Conservation (phyloP, 2,113 vertebrate species). For the Passerina amoena region DNA sequence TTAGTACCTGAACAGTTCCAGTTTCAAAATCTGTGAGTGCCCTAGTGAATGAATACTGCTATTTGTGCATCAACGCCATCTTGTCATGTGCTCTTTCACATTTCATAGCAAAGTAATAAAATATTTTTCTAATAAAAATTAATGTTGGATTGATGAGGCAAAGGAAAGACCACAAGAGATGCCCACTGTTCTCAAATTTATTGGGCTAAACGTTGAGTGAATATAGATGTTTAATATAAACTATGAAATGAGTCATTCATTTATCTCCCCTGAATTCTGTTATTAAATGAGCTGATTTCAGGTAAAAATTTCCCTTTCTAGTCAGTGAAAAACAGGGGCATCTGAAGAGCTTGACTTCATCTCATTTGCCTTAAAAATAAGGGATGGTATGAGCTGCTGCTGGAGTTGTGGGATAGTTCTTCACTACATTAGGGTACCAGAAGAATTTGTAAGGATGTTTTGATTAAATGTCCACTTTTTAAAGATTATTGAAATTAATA, state of each 20-base stretch:
- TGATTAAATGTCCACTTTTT: not conserved
- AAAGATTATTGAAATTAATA: not conserved
- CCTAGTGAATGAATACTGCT: not conserved
- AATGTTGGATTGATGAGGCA: not conserved
- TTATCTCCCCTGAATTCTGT: not conserved
- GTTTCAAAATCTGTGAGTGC: not conserved
- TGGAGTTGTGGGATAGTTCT: not conserved
- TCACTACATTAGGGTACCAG: not conserved
- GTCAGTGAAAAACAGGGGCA: not conserved
- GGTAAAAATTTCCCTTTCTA: not conserved
- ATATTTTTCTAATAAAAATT: not conserved
- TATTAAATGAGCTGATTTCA: not conserved
- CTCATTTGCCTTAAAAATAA: not conserved
- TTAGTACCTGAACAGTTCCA: not conserved
- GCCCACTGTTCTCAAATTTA: not conserved
- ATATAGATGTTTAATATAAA: not conserved
- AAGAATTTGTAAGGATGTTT: not conserved
- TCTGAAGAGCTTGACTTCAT: not conserved
- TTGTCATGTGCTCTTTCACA: not conserved
- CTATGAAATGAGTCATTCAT: not conserved
- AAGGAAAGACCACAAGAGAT: not conserved
- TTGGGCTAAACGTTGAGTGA: not conserved
- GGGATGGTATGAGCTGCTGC: not conserved
- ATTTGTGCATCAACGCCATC: not conserved
- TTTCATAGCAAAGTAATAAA: not conserved